Conservation (phyloP, 2,797 vertebrate species). For the Sciurus carolinensis region DNA sequence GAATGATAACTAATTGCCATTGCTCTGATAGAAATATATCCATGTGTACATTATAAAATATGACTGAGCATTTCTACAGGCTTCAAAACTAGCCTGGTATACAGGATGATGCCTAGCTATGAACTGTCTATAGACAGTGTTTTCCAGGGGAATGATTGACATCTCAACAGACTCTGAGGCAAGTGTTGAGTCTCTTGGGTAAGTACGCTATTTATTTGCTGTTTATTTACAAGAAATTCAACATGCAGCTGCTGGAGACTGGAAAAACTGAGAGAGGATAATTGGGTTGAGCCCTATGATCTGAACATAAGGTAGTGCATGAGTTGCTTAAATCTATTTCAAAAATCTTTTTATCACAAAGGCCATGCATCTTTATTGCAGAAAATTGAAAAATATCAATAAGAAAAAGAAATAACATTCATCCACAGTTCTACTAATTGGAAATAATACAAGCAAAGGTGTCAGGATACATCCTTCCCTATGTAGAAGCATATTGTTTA, state of each 20-base stretch:
- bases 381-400: background rate
- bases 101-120: background rate
- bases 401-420: conserved; percentile 37
- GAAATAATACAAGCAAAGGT: background rate
- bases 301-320: background rate
- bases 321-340: conserved; percentile 5
- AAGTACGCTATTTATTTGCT: background rate
- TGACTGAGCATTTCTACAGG: background rate
- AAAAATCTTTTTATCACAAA: conserved; percentile 5
- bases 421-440: background rate
- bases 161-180: background rate
- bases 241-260: background rate
- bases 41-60: background rate
- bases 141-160: background rate
- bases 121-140: background rate
- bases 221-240: background rate
- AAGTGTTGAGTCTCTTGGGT: background rate
- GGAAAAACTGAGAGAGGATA: background rate
- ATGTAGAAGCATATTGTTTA: background rate
- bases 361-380: background rate
- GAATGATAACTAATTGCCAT: background rate
- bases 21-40: conserved; percentile 46
- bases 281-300: background rate
- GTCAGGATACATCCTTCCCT: background rate
- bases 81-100: background rate